phyloP scores from a whole-genome alignment of 1,140 invertebrate genomes.

The Colletes gigas region DNA sequence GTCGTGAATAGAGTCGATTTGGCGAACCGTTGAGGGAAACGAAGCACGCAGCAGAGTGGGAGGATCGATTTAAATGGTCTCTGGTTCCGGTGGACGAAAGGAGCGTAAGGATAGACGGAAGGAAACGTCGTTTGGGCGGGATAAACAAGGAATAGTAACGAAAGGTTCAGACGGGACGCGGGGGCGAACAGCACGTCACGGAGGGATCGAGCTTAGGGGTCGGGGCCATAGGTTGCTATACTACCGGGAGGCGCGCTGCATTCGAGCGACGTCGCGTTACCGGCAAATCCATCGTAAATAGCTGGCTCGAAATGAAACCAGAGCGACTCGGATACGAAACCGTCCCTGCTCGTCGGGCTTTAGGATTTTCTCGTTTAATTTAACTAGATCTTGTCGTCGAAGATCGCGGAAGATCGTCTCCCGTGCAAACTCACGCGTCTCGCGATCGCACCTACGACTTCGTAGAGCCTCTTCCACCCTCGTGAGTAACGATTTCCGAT shows the following conservation, averaged over 20 bases:
- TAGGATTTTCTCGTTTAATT: conserved; percentile 53
- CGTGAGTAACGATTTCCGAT: too few species aligned
- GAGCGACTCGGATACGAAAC: conserved; percentile 6
- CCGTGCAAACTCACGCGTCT: too few species aligned
- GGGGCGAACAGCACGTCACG: background rate
- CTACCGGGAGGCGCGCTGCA: background rate
- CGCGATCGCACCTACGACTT: background rate
- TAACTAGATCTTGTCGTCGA: conserved; percentile 35
- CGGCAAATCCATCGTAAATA: conserved; percentile 44
- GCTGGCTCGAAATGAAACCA: conserved; percentile 21
- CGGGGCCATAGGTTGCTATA: background rate
- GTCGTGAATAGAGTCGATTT: too few species aligned
- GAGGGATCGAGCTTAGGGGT: conserved; percentile 1
- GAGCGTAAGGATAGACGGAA: background rate
- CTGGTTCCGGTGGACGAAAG: conserved; percentile 8
- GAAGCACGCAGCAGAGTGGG: background rate
- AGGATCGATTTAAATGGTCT: conserved; percentile 15
- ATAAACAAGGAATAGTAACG: conserved; percentile 17
- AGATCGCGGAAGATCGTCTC: background rate
- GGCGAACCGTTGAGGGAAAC: too few species aligned
- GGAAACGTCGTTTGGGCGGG: background rate
- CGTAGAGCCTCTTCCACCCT: too few species aligned
- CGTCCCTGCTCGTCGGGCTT: background rate
- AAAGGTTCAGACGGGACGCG: background rate
- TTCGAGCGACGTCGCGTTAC: conserved; percentile 35